Base-by-base conservation (phyloP, 2,888 invertebrate genomes). In the Ectobius pallidus region DNA sequence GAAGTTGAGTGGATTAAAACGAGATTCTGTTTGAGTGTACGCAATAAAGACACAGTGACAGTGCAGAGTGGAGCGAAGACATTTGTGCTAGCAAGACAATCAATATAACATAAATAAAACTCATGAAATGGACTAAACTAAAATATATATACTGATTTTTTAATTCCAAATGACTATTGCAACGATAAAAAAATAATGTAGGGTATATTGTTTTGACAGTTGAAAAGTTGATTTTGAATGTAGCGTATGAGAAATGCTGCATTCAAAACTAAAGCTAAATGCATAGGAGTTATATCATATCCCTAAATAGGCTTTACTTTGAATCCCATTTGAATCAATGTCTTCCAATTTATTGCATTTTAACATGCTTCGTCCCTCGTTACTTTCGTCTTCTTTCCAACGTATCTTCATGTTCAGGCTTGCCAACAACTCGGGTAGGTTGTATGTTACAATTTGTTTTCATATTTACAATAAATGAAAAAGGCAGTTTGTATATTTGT, bases 271-370 rank as follows among this genome's bases (percentile, higher is more conserved):
- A 52, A 25, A 14, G 52, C 25, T 25, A 25, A n/a, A n/a, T n/a
- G n/a, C 52, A 9, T 11, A 25, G 9, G 0, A 25, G 25, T 11
- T 25, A 52, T 14, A 20, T 20, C 2, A 52, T 52, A 25, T 14
- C 9, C 25, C 16, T 52, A 52, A 32, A 49, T 0, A 27, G 27
- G n/a, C 3, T n/a, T 67, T 67, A 49, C 46, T 49, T 67, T 46
- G 39, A 39, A 39, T 55, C 69, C 49, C 39, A 39, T 72, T 65
- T 34, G 34, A 74, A 74, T 74, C 74, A 61, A 74, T 72, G 74
- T 74, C 74, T 74, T 74, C 74, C 74, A 74, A n/a, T 55, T 32
- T 63, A 63, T 63, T 63, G 39, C 42, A 39, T 7, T 63, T 39
- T 63, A n/a, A n/a, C n/a, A n/a, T n/a, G n/a, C n/a, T n/a, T n/a